phyloP scores from a whole-genome alignment of 2,797 vertebrate species.

The Channallabes apus region DNA sequence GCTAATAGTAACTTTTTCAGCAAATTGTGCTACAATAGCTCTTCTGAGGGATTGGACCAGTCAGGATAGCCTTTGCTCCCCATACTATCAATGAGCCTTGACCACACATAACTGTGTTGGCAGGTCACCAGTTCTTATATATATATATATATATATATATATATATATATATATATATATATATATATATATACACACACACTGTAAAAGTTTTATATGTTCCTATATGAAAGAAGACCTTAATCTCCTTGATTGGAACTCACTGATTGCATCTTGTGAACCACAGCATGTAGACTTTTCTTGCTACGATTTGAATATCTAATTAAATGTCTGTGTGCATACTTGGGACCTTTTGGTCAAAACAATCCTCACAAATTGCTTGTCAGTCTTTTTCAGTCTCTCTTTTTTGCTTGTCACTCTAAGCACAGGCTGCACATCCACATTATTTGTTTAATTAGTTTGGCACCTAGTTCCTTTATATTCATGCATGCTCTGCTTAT shows the following conservation, averaged over 20 bases:
- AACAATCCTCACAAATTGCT: background rate
- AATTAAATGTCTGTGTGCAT: background rate
- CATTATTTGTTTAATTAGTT: constrained; percentile 32
- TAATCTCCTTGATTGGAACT: background rate
- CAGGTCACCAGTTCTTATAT: too few species aligned
- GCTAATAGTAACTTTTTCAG: too few species aligned
- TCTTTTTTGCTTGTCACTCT: constrained; percentile 14
- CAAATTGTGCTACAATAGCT: too few species aligned
- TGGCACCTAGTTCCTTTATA: constrained; percentile 20
- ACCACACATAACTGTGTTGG: too few species aligned
- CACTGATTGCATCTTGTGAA: background rate
- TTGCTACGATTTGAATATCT: background rate
- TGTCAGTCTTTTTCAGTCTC: background rate
- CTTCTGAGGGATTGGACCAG: too few species aligned
- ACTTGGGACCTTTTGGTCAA: background rate
- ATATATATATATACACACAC: too few species aligned
- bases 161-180: too few species aligned
- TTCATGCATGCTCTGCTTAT: constrained; percentile 34
- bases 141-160: too few species aligned
- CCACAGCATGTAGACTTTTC: background rate
- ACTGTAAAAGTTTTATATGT: background rate
- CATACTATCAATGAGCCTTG: too few species aligned
- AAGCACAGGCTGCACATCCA: constrained; percentile 1
- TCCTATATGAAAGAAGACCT: background rate
- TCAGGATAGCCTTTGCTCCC: too few species aligned